These are phyloP conservation scores for Lepidocyrtinus sp. DNA, from an alignment of 2,888 invertebrate genomes.

Conservation along the genomic window DNA sequence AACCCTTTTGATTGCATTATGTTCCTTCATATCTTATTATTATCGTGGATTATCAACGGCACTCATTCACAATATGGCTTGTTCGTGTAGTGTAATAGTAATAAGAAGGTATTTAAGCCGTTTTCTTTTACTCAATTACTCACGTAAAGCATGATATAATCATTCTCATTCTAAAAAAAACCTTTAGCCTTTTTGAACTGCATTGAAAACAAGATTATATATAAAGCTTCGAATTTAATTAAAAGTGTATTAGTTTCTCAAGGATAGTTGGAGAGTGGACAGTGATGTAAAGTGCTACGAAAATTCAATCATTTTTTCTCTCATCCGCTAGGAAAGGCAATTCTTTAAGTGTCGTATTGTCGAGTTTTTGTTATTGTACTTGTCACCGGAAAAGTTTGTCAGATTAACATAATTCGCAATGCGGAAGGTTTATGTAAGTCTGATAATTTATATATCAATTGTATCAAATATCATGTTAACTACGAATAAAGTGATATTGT, in stretches of 20 bases:
- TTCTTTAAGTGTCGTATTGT: slow-evolving; percentile 11
- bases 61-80: slow-evolving; percentile 31
- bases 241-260: slow-evolving; percentile 46
- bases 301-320: neutral
- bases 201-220: slow-evolving; percentile 35
- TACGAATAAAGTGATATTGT: neutral
- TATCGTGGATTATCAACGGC: slow-evolving; percentile 41
- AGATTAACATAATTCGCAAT: slow-evolving; percentile 15
- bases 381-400: slow-evolving; percentile 16
- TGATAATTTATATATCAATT: neutral
- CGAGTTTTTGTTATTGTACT: neutral
- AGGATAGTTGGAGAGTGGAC: slow-evolving; percentile 40
- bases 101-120: slow-evolving; percentile 26
- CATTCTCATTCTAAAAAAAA: slow-evolving; percentile 30
- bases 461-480: neutral
- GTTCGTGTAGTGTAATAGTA: slow-evolving; percentile 5
- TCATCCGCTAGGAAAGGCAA: slow-evolving; percentile 17
- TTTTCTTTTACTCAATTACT: slow-evolving; percentile 30
- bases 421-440: slow-evolving; percentile 55
- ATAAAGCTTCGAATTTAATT: slow-evolving; percentile 39
- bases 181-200: neutral
- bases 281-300: slow-evolving; percentile 1
- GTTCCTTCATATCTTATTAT: slow-evolving; percentile 32
- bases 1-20: slow-evolving; percentile 50
- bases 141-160: slow-evolving; percentile 48